Conservation (phyloP, 2,797 vertebrate genomes). For the Rhabdomys pumilio region DNA sequence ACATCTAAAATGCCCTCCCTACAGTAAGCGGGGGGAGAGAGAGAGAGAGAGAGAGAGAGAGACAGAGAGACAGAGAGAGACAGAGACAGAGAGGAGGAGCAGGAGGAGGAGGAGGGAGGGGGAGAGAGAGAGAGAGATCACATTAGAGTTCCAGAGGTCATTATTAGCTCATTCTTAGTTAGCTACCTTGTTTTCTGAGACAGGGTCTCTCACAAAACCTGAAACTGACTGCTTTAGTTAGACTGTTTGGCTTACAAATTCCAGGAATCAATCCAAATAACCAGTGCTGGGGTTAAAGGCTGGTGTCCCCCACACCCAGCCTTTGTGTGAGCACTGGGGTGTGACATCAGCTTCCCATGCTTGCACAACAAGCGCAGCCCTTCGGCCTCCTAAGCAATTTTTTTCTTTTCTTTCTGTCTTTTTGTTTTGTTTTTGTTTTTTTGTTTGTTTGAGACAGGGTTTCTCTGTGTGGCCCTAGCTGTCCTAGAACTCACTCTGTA, state of each 20-base stretch:
- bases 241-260: neutral
- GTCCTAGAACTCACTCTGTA: neutral
- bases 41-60: neutral
- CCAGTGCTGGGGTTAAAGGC: neutral
- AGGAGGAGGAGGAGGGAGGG: too few species aligned
- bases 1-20: neutral
- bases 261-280: too few species aligned
- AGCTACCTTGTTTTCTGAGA: neutral
- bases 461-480: neutral
- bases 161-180: neutral
- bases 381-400: neutral
- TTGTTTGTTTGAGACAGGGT: neutral
- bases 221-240: neutral
- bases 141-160: neutral
- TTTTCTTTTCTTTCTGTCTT: neutral
- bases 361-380: neutral
- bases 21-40: too few species aligned
- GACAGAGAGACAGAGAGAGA: neutral
- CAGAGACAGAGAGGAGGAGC: neutral
- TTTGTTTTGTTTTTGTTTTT: too few species aligned
- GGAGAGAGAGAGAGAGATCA: neutral
- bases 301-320: neutral
- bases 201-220: neutral
- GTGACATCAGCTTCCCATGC: neutral
- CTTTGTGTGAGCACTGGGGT: neutral